Evolutionary conservation across 2,888 invertebrate genomes (phyloP), one percentile per base, ranked within the genome.

Genomic region (Tenthredo distinguenda): DNA sequence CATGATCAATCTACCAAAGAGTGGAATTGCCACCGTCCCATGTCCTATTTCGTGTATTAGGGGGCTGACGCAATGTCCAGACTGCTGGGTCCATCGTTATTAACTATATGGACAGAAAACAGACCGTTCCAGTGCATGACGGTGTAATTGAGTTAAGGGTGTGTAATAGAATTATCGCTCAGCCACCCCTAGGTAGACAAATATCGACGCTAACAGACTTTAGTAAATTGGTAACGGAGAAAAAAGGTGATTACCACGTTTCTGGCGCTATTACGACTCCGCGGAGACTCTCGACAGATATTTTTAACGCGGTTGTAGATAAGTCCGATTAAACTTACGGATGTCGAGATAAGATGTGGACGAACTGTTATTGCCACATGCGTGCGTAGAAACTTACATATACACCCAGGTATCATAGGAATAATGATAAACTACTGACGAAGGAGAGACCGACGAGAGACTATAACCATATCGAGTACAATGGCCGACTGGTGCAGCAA

Each of bases 401-500:
- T 68, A 10, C 1, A 68, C 68, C 18, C 34, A 68, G 62, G 26
- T 62, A 62, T 21, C 9, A 26, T 2, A 15, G 31, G 6, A 68
- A 68, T 34, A 68, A 34, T 68, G 68, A 68, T 68, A 68, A 68
- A 68, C 34, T 68, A 26, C 34, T 34, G 43, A 43, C 18, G 74
- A 74, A 26, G 74, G 31, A 72, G 40, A 58, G 58, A 82, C 10
- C 58, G 31, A 31, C 31, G 65, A 31, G 34, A 65, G 65, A 68
- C 68, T 18, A 68, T 68, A 68, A 68, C 68, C 68, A 26, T 68
- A 68, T 68, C 31, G 68, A 40, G 50, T 72, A 86, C 50, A 76
- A 40, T 62, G 71, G 82, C 50, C 15, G n/a, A 58, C 50, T 31
- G 62, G 40, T 37, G 40, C 50, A 72, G 82, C 87, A 86, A 88